These are phyloP conservation scores for Leptothorax acervorum DNA, from an alignment of 2,888 invertebrate species.

Conservation along the genomic window DNA sequence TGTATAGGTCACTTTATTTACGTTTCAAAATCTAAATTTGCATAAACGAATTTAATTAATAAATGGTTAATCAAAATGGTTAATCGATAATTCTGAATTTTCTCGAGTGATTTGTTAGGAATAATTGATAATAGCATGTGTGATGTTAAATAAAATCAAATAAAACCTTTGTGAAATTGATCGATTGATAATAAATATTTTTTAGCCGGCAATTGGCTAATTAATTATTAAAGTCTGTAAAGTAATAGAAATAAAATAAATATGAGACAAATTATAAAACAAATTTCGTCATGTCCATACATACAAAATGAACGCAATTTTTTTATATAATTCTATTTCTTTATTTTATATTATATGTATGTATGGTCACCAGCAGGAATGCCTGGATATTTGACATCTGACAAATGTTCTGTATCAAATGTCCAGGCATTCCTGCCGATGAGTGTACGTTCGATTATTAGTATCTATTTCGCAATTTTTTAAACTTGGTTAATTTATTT, in stretches of 20 bases:
- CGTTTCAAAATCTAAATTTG: not conserved
- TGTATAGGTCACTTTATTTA: not conserved
- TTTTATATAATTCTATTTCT: not conserved
- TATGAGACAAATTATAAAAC: not conserved
- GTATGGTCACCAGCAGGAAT: too few relatives aligned
- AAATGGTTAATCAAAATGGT: constrained; percentile 7
- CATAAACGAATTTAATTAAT: not conserved
- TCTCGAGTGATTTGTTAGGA: constrained; percentile 31
- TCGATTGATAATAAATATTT: not conserved
- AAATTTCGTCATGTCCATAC: not conserved
- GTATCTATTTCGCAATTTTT: constrained; percentile 4
- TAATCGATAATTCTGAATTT: constrained; percentile 7
- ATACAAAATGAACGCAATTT: constrained; percentile 25
- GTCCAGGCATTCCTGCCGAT: too few relatives aligned
- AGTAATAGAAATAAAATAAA: constrained; percentile 14
- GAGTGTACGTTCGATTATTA: not conserved
- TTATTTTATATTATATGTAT: not conserved
- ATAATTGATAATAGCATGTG: constrained; percentile 13
- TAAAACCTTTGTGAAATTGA: constrained; percentile 8
- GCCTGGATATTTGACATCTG: too few relatives aligned
- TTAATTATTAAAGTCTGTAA: not conserved
- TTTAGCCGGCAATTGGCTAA: not conserved
- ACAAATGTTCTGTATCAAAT: too few relatives aligned
- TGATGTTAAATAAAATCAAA: constrained; percentile 28
- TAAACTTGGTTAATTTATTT: constrained; percentile 64